A percentile compares a stretch with the other conserved stretches of the same genome.
phyloP scores from a whole-genome alignment of 1,140 invertebrate genomes.

The Nephotettix cincticeps region DNA sequence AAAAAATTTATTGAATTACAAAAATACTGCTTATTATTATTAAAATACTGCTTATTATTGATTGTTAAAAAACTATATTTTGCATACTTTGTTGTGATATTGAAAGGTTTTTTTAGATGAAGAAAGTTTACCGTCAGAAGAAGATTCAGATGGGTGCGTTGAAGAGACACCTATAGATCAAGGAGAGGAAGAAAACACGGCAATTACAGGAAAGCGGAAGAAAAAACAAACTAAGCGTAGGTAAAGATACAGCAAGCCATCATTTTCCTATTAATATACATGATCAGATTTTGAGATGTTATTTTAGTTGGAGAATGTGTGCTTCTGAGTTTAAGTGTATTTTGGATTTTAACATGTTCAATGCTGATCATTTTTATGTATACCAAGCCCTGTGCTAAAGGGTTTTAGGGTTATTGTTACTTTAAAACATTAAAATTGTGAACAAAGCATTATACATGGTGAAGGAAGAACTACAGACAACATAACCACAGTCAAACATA shows the following conservation, averaged over 20 bases:
- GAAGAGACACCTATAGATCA: neutral
- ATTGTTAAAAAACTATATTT: no score
- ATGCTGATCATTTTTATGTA: neutral
- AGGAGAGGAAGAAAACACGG: slow-evolving; percentile 1
- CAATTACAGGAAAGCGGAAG: neutral
- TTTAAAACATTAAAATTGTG: no score
- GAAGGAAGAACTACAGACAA: no score
- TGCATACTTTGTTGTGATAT: no score
- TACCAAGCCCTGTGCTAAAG: neutral
- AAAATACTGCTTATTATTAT: no score
- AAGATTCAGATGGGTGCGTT: slow-evolving; percentile 9
- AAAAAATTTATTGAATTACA: no score
- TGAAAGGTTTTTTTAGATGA: neutral
- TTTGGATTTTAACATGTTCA: neutral
- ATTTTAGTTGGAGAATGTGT: neutral
- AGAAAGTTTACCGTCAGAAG: slow-evolving; percentile 12
- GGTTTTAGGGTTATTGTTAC: neutral
- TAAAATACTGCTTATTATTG: no score
- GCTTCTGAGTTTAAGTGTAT: neutral
- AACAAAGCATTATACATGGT: no score
- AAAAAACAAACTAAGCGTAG: slow-evolving; percentile 28
- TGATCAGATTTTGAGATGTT: neutral
- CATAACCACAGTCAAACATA: no score
- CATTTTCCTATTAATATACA: neutral
- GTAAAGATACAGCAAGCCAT: neutral